Evolutionary conservation across 2,888 invertebrate species (phyloP), one percentile per base, ranked within the genome.

Genomic region (Hartigia nigra): DNA sequence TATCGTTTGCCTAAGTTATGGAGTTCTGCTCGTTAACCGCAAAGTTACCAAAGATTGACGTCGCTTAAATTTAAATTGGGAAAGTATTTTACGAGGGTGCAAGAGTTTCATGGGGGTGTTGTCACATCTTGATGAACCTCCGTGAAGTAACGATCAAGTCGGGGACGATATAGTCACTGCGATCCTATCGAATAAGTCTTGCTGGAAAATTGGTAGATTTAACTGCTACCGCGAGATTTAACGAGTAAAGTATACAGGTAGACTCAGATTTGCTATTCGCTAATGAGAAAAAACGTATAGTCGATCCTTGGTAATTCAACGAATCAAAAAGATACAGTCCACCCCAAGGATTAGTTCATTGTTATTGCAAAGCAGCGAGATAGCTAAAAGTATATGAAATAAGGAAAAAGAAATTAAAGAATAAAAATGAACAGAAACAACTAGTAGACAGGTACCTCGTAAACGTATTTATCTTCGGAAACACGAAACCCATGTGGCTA

Each of bases 101-200:
- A 78, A 81, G 87, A 91, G 90, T 90, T 91, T 91, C 88, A 90
- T 89, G 90, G 90, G 90, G 88, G 89, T 90, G 91, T 91, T 91
- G 91, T 91, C 91, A 91, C 91, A 91, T 91, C 91, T 91, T 91
- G 91, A 91, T 91, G 91, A 91, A 91, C 89, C 91, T 91, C 89
- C 90, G 55, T 9, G 55, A 55, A 88, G 91, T 90, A 90, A 91
- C 90, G 90, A 91, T 91, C 90, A 55, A 55, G 55, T 55, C 23
- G 55, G 55, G 55, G 1, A 55, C 55, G 55, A 23, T 55, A 55
- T 55, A 55, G 55, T 55, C 55, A 9, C 23, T 23, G 1, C 55
- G 55, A 55, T 55, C 55, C 55, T 55, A 55, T 55, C 55, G 55
- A 55, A 55, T 55, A 55, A 23, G 23, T 55, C 23, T 23, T 55